Evolutionary conservation across 1,140 invertebrate genomes (phyloP).

Genomic region (Camponotus vicinus): DNA sequence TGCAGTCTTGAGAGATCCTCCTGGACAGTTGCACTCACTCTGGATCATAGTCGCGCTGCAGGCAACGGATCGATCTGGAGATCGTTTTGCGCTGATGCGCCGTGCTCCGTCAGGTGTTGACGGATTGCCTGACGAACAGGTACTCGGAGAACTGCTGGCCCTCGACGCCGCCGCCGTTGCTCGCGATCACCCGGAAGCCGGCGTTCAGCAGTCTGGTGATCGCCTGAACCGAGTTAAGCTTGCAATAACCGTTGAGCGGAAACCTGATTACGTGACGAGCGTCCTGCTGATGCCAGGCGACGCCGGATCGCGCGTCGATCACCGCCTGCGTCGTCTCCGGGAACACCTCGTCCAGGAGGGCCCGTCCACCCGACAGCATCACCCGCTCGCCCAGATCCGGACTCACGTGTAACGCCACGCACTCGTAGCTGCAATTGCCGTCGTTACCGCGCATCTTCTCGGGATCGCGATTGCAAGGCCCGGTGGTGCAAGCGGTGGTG

Average conservation of each 20-base stretch:
- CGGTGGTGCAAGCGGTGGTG: conserved; percentile 59
- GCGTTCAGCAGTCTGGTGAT: conserved; percentile 95
- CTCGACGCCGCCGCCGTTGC: conserved; percentile 95
- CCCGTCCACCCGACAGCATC: conserved; percentile 93
- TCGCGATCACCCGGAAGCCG: conserved; percentile 93
- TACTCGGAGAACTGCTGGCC: conserved; percentile 97
- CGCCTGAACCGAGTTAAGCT: conserved; percentile 96
- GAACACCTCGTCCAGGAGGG: conserved; percentile 94
- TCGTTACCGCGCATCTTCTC: conserved; percentile 73
- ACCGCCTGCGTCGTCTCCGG: conserved; percentile 95
- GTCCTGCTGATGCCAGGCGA: conserved; percentile 94
- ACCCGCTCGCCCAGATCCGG: conserved; percentile 96
- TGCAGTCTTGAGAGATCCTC: conserved; percentile 65
- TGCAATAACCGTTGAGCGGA: conserved; percentile 96
- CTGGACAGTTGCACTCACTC: conserved; percentile 71
- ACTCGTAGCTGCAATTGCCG: conserved; percentile 89
- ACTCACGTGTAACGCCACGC: conserved; percentile 94
- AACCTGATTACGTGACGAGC: conserved; percentile 95
- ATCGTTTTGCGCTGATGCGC: conserved; percentile 67
- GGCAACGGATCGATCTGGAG: conserved; percentile 70
- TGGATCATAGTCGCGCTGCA: conserved; percentile 70
- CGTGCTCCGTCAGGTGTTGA: conserved; percentile 78
- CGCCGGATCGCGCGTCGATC: conserved; percentile 93
- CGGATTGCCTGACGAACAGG: conserved; percentile 91
- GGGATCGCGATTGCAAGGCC: conserved; percentile 72